Evolutionary conservation across 2,797 vertebrate genomes (phyloP).

Genomic region (Pogoniulus pusillus): DNA sequence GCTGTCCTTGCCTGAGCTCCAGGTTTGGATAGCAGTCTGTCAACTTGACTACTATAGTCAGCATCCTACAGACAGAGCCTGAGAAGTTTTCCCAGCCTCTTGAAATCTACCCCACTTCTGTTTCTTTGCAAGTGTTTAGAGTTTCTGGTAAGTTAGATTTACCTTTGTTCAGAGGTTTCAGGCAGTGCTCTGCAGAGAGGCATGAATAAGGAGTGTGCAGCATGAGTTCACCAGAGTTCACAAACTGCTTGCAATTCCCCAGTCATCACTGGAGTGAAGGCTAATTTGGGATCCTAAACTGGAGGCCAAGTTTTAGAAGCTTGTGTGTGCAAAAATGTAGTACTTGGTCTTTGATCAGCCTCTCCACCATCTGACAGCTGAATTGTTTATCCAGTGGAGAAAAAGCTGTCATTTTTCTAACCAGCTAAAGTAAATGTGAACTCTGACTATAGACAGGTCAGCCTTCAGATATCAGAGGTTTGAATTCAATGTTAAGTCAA

Average conservation of each 20-base stretch:
- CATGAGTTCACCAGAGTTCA: not conserved
- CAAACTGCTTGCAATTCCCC: not conserved
- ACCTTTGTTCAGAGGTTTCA: not conserved
- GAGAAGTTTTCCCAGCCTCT: not conserved
- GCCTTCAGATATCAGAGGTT: not conserved
- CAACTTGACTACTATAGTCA: not conserved
- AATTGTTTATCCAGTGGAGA: not conserved
- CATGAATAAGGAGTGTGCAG: not conserved
- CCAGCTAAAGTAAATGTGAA: not conserved
- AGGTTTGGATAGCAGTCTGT: not conserved
- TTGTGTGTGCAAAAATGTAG: not conserved
- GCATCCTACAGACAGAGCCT: not conserved
- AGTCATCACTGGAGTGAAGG: rapidly evolving
- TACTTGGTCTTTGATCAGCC: not conserved
- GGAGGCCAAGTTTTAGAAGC: conserved; percentile 19
- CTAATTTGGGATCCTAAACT: not conserved
- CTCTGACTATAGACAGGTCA: not conserved
- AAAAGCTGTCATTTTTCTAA: not conserved
- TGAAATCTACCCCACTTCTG: not conserved
- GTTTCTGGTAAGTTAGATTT: not conserved
- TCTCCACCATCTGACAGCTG: not conserved
- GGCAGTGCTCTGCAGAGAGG: not conserved
- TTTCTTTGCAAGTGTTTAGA: not conserved
- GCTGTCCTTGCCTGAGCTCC: not conserved
- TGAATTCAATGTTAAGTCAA: not conserved